Conservation (phyloP, 2,888 invertebrate genomes). For the Quadriops clusia region DNA sequence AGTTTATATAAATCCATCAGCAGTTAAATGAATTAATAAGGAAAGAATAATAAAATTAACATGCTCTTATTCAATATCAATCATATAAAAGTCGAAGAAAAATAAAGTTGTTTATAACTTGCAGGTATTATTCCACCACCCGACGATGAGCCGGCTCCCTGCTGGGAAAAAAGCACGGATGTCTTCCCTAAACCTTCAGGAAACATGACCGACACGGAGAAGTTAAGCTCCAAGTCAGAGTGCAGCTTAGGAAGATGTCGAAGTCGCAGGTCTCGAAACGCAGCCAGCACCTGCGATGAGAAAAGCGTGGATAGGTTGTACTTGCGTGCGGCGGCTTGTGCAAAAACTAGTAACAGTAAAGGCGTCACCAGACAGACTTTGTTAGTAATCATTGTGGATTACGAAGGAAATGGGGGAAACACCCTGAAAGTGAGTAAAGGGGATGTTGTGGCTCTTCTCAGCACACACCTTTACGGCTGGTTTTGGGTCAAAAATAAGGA, state of each 20-base stretch:
- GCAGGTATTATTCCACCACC: conserved; percentile 37
- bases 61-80: too few species aligned
- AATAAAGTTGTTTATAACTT: conserved; percentile 11
- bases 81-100: too few species aligned
- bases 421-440: conserved; percentile 56
- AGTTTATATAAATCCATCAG: too few species aligned
- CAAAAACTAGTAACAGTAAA: conserved; percentile 27
- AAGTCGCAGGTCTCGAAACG: conserved; percentile 26
- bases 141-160: conserved; percentile 49
- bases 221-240: conserved; percentile 53
- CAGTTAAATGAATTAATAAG: too few species aligned
- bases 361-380: conserved; percentile 50
- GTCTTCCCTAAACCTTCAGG: conserved; percentile 71
- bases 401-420: conserved; percentile 44
- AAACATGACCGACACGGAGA: conserved; percentile 71
- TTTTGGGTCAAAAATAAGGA: conserved; percentile 62
- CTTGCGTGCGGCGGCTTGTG: conserved; percentile 46
- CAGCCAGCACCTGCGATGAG: conserved; percentile 46
- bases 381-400: conserved; percentile 58
- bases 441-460: conserved; percentile 61
- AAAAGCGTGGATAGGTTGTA: conserved; percentile 62
- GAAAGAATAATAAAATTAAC: conserved; percentile 5
- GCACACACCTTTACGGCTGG: conserved; percentile 51
- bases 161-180: conserved; percentile 74
- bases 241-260: conserved; percentile 46